phyloP scores from a whole-genome alignment of 1,140 invertebrate species.

The Phthorimaea operculella region DNA sequence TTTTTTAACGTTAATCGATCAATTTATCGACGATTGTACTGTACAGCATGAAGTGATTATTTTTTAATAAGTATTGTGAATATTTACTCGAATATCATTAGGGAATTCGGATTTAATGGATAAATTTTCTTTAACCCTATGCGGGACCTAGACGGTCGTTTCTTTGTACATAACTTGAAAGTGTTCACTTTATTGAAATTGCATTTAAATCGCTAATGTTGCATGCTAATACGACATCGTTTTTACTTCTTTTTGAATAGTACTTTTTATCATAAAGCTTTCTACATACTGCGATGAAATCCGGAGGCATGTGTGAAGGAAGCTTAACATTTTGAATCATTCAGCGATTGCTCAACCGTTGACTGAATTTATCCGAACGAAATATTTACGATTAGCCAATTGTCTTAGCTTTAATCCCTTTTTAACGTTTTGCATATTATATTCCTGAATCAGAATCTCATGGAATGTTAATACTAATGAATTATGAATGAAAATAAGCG shows the following conservation, averaged over 20 bases:
- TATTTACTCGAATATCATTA: slow-evolving; percentile 65
- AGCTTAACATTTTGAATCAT: slow-evolving; percentile 17
- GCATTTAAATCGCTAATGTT: slow-evolving; percentile 64
- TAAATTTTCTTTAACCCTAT: slow-evolving; percentile 33
- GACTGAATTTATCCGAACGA: slow-evolving; percentile 28
- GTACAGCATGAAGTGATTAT: slow-evolving; percentile 51
- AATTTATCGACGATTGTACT: slow-evolving; percentile 46
- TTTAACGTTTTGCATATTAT: neutral
- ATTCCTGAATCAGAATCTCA: too few species aligned
- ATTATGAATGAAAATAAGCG: too few species aligned
- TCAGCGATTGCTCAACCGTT: slow-evolving; percentile 58
- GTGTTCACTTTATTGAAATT: slow-evolving; percentile 59
- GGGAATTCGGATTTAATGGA: slow-evolving; percentile 44
- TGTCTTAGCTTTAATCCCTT: slow-evolving; percentile 6
- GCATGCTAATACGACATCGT: slow-evolving; percentile 47
- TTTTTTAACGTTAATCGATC: slow-evolving; percentile 41
- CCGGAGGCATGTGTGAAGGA: too few species aligned
- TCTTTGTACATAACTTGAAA: slow-evolving; percentile 58
- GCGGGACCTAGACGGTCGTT: slow-evolving; percentile 26
- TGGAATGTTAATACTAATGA: too few species aligned
- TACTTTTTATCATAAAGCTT: neutral
- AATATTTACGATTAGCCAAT: slow-evolving; percentile 4
- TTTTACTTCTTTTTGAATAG: slow-evolving; percentile 1
- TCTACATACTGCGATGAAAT: too few species aligned
- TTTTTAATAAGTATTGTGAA: slow-evolving; percentile 56